phyloP scores from a whole-genome alignment of 1,140 invertebrate genomes.

The Pteromalus puparum region DNA sequence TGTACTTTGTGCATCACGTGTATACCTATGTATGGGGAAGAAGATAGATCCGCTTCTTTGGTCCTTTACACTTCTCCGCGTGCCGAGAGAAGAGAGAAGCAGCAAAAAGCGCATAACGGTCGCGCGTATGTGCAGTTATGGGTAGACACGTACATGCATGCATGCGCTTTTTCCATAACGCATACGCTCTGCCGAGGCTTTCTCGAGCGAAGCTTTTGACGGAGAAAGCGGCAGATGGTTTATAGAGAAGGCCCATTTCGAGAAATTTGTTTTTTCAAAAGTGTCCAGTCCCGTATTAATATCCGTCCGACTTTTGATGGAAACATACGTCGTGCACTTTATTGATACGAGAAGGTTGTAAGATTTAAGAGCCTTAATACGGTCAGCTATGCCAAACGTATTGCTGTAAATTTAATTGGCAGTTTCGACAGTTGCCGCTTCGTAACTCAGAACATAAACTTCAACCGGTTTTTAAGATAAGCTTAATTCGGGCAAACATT shows the following conservation, averaged over 20 bases:
- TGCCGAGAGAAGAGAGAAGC: neutral
- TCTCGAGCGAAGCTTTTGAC: neutral
- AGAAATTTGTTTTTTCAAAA: neutral
- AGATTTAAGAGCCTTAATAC: neutral
- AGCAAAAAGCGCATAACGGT: slow-evolving; percentile 15
- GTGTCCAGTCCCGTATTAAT: neutral
- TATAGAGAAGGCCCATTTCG: neutral
- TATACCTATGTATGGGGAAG: too few relatives aligned
- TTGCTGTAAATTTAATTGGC: neutral
- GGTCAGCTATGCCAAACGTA: neutral
- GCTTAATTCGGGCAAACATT: neutral
- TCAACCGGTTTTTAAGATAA: neutral
- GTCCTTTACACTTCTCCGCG: neutral
- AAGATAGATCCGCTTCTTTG: neutral
- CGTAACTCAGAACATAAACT: neutral
- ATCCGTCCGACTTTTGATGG: neutral
- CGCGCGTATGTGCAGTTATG: neutral
- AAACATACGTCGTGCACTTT: too few relatives aligned
- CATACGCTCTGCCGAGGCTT: too few relatives aligned
- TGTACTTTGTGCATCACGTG: too few relatives aligned
- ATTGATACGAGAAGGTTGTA: too few relatives aligned
- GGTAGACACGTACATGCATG: neutral
- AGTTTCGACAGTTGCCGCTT: neutral
- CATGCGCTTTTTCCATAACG: neutral
- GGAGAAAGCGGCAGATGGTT: neutral